Evolutionary conservation across 2,113 vertebrate genomes (phyloP), one percentile per base, ranked within the genome.

Genomic region (Mobula hypostoma): DNA sequence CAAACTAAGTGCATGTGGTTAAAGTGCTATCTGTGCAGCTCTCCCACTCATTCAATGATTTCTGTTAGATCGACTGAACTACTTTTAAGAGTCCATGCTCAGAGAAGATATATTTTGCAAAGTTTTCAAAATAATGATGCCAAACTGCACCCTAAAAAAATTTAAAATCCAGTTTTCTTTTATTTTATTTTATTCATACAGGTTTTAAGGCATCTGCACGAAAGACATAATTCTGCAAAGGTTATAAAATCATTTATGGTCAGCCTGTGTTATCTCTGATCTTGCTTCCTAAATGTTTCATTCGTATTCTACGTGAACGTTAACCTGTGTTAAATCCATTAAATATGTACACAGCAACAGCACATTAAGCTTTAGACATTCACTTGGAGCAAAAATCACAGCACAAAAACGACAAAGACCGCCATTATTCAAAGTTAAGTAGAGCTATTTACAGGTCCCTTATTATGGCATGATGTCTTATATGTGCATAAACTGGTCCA

Each of bases 301-400:
- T 95, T 95, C 95, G 95, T 95, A 97, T 97, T 94, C 97, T 95
- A 96, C 96, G 96, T 97, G 96, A 96, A 97, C 97, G 95, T 97
- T 97, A 96, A 97, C 97, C 97, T 97, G 97, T 97, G 97, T 97
- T 97, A 97, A 97, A 97, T 97, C 97, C 97, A 97, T 97, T 97
- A 97, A 98, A 97, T 98, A 98, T 98, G 97, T 98, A 98, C 98
- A 98, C 94, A 97, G 96, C 97, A 95, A 98, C 96, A 97, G 97
- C 97, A 98, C 97, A 96, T 96, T 94, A 97, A 97, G 97, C 96
- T 96, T 97, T 94, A 97, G 97, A 97, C 96, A 96, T 95, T 96
- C 96, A 96, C 95, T 96, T 95, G 95, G 96, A 96, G 95, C 97
- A 96, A 96, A 97, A 97, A 97, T 96, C 97, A 98, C 97, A 96